These are phyloP conservation scores for Tapirus terrestris DNA, from an alignment of 2,113 vertebrate species.

Conservation along the genomic window DNA sequence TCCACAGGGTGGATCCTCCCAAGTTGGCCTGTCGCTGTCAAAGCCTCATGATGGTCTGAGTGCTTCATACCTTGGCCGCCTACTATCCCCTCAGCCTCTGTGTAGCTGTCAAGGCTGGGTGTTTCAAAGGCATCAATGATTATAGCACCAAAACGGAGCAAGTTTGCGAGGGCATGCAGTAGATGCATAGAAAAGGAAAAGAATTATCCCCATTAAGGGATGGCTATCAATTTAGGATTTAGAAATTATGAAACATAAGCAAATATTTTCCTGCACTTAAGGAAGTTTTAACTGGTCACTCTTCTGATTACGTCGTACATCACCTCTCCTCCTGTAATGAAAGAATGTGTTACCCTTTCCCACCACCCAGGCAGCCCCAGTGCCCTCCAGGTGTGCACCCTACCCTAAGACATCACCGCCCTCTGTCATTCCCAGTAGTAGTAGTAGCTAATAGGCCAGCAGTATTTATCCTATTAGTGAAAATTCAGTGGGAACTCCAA, in stretches of 20 bases:
- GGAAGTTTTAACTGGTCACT: neutral
- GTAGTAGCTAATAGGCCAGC: neutral
- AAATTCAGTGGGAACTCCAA: neutral
- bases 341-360: neutral
- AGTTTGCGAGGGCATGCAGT: neutral
- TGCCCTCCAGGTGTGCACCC: neutral
- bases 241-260: neutral
- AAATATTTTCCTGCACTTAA: neutral
- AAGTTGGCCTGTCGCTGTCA: neutral
- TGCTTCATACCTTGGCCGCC: accelerated
- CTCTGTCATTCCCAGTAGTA: neutral
- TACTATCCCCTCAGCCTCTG: neutral
- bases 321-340: neutral
- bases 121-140: neutral
- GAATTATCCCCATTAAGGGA: neutral
- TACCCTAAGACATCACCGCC: accelerated
- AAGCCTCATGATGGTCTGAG: neutral
- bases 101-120: neutral
- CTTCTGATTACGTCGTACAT: neutral
- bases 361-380: neutral
- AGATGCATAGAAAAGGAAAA: neutral
- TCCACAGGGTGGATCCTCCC: neutral
- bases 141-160: neutral
- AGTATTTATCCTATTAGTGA: neutral
- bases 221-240: neutral